Percentiles rank a stretch among this genome's conserved stretches.
These are phyloP conservation scores for Melanerpes aurifrons DNA, from an alignment of 2,113 vertebrate genomes.

Conservation along the genomic window DNA sequence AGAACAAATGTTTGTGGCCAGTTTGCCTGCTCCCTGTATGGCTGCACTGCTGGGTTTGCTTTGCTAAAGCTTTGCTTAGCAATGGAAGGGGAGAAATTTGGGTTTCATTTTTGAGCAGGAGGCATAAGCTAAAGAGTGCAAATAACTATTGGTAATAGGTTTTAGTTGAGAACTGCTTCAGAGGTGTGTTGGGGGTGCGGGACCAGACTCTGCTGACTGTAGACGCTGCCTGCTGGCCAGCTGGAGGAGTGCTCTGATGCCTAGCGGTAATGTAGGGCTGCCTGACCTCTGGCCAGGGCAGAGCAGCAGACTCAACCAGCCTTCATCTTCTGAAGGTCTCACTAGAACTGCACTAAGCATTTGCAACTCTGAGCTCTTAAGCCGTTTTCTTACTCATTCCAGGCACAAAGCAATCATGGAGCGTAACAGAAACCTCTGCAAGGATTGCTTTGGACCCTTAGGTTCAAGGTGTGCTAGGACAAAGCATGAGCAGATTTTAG, in stretches of 20 bases:
- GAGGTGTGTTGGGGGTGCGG: not conserved
- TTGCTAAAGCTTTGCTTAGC: not conserved
- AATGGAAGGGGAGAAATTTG: not conserved
- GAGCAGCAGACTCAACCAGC: not conserved
- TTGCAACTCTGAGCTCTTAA: not conserved
- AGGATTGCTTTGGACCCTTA: not conserved
- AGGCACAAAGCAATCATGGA: not conserved
- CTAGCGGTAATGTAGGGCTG: rapidly evolving
- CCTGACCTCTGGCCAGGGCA: not conserved
- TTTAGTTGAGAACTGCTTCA: not conserved
- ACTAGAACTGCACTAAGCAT: not conserved
- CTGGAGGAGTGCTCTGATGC: not conserved
- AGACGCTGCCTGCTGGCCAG: not conserved
- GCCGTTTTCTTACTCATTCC: not conserved
- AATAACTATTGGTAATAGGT: not conserved
- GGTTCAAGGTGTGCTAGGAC: not conserved
- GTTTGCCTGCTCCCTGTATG: not conserved
- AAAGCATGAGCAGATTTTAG: not conserved
- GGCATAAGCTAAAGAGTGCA: not conserved
- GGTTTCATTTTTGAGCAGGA: not conserved
- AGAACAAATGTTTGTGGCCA: not conserved
- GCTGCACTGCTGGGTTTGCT: not conserved
- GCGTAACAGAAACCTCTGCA: not conserved
- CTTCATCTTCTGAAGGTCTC: not conserved
- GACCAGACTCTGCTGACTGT: not conserved